Evolutionary conservation across 1,140 invertebrate genomes (phyloP).

Genomic region (Drosophila kurseongensis): DNA sequence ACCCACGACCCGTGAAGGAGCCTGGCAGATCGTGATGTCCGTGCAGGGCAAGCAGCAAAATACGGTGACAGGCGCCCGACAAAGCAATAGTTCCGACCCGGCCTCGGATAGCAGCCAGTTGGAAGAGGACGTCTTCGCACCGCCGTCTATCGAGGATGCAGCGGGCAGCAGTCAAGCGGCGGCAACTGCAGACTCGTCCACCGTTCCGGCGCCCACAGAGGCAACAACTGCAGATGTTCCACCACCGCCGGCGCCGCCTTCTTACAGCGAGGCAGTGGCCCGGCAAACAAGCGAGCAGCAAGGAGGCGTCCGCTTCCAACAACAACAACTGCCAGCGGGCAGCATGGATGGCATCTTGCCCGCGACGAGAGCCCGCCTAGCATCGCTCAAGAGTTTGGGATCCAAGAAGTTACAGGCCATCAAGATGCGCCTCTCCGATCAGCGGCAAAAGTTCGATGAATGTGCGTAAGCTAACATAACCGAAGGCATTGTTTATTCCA

Average conservation of each 20-base stretch:
- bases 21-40: conserved; percentile 83
- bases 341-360: conserved; percentile 84
- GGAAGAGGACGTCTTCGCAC: conserved; percentile 78
- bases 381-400: conserved; percentile 88
- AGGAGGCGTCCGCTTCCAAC: conserved; percentile 58
- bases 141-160: conserved; percentile 56
- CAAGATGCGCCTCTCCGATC: conserved; percentile 88
- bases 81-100: conserved; percentile 79
- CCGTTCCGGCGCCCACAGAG: conserved; percentile 14
- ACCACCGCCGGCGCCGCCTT: conserved; percentile 61
- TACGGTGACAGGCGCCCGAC: conserved; percentile 39
- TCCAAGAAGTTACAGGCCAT: conserved; percentile 88
- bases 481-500: neutral
- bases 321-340: conserved; percentile 65
- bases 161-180: conserved; percentile 40
- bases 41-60: conserved; percentile 59
- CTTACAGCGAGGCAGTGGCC: conserved; percentile 52
- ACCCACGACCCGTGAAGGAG: conserved; percentile 70
- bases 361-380: conserved; percentile 86
- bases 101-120: conserved; percentile 76
- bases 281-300: conserved; percentile 29
- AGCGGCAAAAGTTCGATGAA: conserved; percentile 85
- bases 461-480: conserved; percentile 59
- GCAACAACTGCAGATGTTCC: conserved; percentile 2
- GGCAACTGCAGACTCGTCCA: conserved; percentile 7